Percentiles rank a stretch among this genome's conserved stretches.
Conservation (phyloP, 2,888 invertebrate species). For the Acleris emargana region DNA sequence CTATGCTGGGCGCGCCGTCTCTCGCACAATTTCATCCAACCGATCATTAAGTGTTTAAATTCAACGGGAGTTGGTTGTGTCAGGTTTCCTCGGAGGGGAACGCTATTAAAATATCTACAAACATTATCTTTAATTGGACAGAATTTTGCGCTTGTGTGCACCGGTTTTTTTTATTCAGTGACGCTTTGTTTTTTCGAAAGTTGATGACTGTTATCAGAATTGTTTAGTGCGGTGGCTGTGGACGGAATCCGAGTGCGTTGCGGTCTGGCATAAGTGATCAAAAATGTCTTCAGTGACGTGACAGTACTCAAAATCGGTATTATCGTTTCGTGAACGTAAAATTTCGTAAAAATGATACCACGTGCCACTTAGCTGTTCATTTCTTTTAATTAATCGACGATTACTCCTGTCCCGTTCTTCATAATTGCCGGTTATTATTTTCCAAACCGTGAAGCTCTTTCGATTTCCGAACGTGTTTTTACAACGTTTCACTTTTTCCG, state of each 20-base stretch:
- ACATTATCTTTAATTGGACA: constrained; percentile 84
- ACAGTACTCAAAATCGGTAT: constrained; percentile 43
- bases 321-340: constrained; percentile 47
- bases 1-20: constrained; percentile 76
- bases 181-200: constrained; percentile 76
- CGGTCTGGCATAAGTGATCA: constrained; percentile 43
- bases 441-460: constrained; percentile 31
- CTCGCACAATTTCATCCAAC: constrained; percentile 84
- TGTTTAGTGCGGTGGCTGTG: constrained; percentile 65
- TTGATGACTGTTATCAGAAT: constrained; percentile 79
- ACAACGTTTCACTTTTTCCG: constrained; percentile 35
- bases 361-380: constrained; percentile 66
- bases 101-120: constrained; percentile 84
- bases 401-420: constrained; percentile 71
- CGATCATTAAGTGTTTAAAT: constrained; percentile 84
- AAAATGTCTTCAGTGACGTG: constrained; percentile 81
- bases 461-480: constrained; percentile 34
- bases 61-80: constrained; percentile 83
- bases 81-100: constrained; percentile 82
- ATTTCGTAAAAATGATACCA: constrained; percentile 66
- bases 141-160: constrained; percentile 81
- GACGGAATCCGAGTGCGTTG: constrained; percentile 44
- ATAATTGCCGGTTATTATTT: constrained; percentile 63
- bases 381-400: constrained; percentile 58
- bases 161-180: constrained; percentile 71